phyloP scores from a whole-genome alignment of 2,797 vertebrate genomes.

The Brachymystax lenok region DNA sequence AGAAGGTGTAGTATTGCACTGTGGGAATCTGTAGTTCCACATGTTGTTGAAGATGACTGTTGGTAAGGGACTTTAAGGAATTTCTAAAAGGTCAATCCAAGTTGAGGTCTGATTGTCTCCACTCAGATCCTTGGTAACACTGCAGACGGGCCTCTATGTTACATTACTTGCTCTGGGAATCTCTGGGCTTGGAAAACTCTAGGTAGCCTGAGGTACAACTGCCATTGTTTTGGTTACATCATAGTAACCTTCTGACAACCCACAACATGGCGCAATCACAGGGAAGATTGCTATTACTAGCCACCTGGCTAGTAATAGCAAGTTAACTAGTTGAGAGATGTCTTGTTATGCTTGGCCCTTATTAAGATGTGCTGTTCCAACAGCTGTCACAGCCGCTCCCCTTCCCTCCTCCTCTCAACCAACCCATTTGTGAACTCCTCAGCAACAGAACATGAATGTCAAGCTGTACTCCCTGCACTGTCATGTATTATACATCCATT shows the following conservation, averaged over 20 bases:
- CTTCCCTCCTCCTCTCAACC: constrained; percentile 9
- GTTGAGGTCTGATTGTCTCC: background rate
- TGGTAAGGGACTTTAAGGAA: background rate
- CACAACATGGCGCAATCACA: constrained; percentile 59
- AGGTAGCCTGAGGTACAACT: constrained; percentile 45
- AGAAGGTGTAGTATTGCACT: constrained; percentile 1
- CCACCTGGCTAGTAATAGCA: constrained; percentile 52
- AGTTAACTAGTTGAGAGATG: constrained; percentile 35
- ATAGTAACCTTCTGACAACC: constrained; percentile 51
- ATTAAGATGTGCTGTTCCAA: constrained; percentile 53
- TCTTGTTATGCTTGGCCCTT: constrained; percentile 60
- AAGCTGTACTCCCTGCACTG: constrained; percentile 13
- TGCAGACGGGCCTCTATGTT: background rate
- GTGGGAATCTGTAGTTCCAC: background rate
- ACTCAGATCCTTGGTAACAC: constrained; percentile 1
- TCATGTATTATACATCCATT: constrained; percentile 55
- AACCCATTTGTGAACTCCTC: constrained; percentile 12
- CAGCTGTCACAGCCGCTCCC: constrained; percentile 58
- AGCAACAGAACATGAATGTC: constrained; percentile 10
- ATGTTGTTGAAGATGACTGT: constrained; percentile 5
- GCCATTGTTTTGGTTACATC: constrained; percentile 39
- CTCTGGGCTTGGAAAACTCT: background rate
- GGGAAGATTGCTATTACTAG: constrained; percentile 34
- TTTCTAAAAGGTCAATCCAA: background rate
- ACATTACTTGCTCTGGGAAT: background rate